These are phyloP conservation scores for Euwallacea fornicatus DNA, from an alignment of 1,140 invertebrate genomes.

Conservation along the genomic window DNA sequence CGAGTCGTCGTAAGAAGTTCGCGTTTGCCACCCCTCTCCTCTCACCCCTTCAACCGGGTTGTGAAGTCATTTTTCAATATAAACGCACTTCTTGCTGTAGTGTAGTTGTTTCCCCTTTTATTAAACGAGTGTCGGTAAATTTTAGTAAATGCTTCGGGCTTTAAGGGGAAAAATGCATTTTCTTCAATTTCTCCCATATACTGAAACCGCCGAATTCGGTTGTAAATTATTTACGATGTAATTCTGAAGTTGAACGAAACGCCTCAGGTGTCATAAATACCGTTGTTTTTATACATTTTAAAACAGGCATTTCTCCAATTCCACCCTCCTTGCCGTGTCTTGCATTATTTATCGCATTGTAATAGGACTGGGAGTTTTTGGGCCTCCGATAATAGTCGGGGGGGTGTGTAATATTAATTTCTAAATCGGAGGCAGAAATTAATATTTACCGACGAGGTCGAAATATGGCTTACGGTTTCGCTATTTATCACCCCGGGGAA, in stretches of 20 bases:
- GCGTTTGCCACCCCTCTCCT: too few species aligned
- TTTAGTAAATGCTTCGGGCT: not conserved
- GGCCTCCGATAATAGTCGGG: too few species aligned
- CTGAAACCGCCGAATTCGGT: conserved; percentile 2
- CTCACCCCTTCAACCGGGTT: too few species aligned
- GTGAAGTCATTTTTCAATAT: conserved; percentile 5
- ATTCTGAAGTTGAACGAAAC: conserved; percentile 16
- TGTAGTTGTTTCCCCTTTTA: too few species aligned
- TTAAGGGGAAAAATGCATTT: conserved; percentile 6
- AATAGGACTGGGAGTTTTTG: too few species aligned
- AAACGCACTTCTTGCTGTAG: not conserved
- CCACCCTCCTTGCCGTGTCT: too few species aligned
- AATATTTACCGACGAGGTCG: conserved; percentile 7
- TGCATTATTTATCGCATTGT: too few species aligned
- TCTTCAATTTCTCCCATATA: not conserved
- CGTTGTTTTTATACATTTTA: conserved; percentile 13
- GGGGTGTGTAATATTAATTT: not conserved
- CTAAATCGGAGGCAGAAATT: conserved; percentile 7
- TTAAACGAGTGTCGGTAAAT: too few species aligned
- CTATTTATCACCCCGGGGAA: conserved; percentile 1
- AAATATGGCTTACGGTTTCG: not conserved
- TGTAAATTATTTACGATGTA: conserved; percentile 21
- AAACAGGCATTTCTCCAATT: not conserved
- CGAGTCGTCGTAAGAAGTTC: not conserved
- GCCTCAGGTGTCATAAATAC: conserved; percentile 23